Conservation (phyloP, 2,888 invertebrate species). For the Norana najaformis region DNA sequence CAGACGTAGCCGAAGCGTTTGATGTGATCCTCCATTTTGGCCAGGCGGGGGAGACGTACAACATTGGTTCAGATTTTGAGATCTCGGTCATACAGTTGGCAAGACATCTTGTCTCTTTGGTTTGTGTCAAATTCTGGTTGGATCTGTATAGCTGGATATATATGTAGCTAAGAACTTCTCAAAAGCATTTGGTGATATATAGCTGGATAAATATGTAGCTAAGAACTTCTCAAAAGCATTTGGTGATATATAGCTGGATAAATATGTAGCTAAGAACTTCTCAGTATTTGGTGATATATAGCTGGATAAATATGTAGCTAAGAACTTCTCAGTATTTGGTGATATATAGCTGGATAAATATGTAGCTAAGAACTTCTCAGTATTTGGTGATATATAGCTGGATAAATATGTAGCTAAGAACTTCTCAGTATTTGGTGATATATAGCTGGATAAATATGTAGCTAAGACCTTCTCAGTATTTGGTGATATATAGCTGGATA, state of each 20-base stretch:
- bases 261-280: neutral
- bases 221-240: neutral
- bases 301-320: neutral
- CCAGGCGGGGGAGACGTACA: slow-evolving; percentile 48
- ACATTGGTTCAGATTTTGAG: slow-evolving; percentile 49
- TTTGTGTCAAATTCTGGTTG: slow-evolving; percentile 26
- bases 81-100: slow-evolving; percentile 58
- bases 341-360: no score
- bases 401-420: neutral
- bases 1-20: slow-evolving; percentile 46
- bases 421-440: no score
- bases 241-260: no score
- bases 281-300: no score
- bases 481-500: no score
- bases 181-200: no score
- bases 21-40: slow-evolving; percentile 52
- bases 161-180: neutral
- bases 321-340: no score
- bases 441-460: neutral
- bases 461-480: neutral
- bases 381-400: no score
- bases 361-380: neutral
- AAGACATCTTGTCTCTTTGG: slow-evolving; percentile 53
- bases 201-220: neutral
- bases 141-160: neutral